Percentiles rank a stretch among this genome's conserved stretches.
phyloP scores from a whole-genome alignment of 2,113 vertebrate species.

The Ginglymostoma cirratum region DNA sequence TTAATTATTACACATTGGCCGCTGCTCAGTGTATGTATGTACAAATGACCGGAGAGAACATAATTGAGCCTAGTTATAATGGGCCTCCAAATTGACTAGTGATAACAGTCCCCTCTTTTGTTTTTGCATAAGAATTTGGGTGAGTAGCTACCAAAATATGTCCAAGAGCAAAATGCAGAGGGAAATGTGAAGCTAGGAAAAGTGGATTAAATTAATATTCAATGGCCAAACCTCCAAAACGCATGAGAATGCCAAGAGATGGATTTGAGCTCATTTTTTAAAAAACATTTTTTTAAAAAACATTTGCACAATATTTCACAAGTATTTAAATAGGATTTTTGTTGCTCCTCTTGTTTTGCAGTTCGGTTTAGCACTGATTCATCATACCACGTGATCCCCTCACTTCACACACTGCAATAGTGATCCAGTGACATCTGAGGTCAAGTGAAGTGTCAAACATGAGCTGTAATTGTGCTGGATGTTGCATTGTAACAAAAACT shows the following conservation, averaged over 20 bases:
- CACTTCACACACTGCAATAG: not conserved
- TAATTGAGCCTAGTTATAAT: not conserved
- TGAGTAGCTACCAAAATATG: not conserved
- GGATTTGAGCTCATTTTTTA: not conserved
- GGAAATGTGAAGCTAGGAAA: not conserved
- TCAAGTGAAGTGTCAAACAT: not conserved
- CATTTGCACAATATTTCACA: not conserved
- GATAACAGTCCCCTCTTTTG: not conserved
- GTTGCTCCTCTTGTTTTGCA: not conserved
- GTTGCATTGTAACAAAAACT: not conserved
- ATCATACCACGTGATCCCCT: not conserved
- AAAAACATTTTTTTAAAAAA: not conserved
- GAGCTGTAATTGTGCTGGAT: not conserved
- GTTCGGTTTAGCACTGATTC: not conserved
- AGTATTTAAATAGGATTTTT: not conserved
- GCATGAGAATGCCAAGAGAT: not conserved
- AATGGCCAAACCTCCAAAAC: not conserved
- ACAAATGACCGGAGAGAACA: not conserved
- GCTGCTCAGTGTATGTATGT: not conserved
- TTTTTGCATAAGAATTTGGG: not conserved
- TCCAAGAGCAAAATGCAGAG: not conserved
- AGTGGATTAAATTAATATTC: not conserved
- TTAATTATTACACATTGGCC: not conserved
- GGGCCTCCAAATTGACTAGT: not conserved
- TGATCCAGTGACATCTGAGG: not conserved